Base-by-base conservation (phyloP, 2,113 vertebrate genomes). In the Cynopterus brachyotis region DNA sequence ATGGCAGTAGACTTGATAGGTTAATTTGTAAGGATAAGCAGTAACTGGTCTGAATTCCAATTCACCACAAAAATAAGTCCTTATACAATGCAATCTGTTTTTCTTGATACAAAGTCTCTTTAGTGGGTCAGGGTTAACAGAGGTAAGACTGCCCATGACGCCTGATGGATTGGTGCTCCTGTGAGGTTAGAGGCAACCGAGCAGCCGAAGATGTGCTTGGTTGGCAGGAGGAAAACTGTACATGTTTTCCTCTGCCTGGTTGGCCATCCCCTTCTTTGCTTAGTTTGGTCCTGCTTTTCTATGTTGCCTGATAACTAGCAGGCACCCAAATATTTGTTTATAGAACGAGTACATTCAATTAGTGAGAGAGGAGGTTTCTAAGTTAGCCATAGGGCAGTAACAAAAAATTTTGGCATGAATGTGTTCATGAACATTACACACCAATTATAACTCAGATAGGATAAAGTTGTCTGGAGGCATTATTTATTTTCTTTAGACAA, bases 21-120 rank as follows among this genome's bases (percentile, higher is more conserved):
- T 72, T 92, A 42, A 81, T 90, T 95, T 94, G 87, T 45, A 85
- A 93, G 60, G 10, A 57, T 89, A 66, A 92, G 28, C n/a, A 73
- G 28, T 81, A 84, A 73, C 0, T 95, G 70, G 81, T 7, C 30
- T 78, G 73, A 94, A 95, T 90, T 82, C 86, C 28, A 86, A 96
- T 19, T 19, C 81, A 53, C 24, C 37, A 64, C 47, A 87, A 81
- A 95, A 86, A 86, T 67, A 76, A 82, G 17, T 85, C 26, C 72
- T 89, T 62, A 50, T 28, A 28, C 17, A 19, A 26, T 37, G 20
- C n/a, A 85, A n/a, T 53, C 6, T 79, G 13, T 80, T 93, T 90
- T 94, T 95, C 57, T 94, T 69, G 69, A 50, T 86, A 15, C 10
- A 30, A 15, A 85, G 20, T 87, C 5, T 87, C n/a, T n/a, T 87